These are phyloP conservation scores for Pangasianodon hypophthalmus DNA, from an alignment of 2,113 vertebrate species.

Conservation along the genomic window DNA sequence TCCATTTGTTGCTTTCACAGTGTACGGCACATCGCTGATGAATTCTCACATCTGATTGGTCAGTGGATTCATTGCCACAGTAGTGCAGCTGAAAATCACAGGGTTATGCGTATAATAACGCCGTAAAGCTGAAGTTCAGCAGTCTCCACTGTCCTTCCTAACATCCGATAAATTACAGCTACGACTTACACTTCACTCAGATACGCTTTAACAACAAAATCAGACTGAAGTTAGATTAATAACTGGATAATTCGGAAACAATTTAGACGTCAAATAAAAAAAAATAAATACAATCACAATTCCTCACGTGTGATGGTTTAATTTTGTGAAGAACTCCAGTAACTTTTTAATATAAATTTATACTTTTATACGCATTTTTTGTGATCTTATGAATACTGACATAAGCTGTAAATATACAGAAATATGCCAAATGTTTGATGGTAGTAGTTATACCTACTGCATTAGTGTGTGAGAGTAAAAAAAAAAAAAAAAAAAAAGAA, in stretches of 20 bases:
- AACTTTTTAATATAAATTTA: background rate
- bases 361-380: no score
- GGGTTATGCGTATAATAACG: no score
- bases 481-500: no score
- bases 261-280: background rate
- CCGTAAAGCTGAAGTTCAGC: background rate
- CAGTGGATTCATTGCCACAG: background rate
- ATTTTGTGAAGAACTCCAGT: background rate
- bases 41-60: background rate
- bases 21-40: background rate
- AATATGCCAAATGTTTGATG: no score
- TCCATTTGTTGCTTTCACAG: background rate
- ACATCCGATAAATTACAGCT: background rate
- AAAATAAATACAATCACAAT: background rate
- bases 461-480: no score
- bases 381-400: no score
- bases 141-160: background rate
- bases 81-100: no score
- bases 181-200: background rate
- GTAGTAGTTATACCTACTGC: no score
- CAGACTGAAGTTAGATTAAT: no score
- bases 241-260: background rate
- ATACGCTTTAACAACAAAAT: background rate
- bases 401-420: no score
- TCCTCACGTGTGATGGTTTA: background rate